Evolutionary conservation across 2,888 invertebrate genomes (phyloP), one percentile per base, ranked within the genome.

Genomic region (Danaus chrysippus): DNA sequence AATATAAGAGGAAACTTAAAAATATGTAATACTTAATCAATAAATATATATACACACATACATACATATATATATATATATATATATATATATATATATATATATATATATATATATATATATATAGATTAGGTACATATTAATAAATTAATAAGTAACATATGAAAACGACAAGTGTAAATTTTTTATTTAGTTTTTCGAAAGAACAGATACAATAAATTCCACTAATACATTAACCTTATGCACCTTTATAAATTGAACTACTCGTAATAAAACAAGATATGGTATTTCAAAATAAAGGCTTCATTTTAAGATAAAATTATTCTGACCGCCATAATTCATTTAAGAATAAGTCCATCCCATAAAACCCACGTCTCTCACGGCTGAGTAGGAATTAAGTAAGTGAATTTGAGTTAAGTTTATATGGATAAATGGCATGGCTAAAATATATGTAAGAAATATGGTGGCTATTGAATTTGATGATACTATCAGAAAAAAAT

Each of bases 251-350:
- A 34, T 49, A 49, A 15, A 49, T 49, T 12, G 3, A 13, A 13
- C 17, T 17, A 49, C 74, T 75, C 74, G 75, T 75, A 75, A 63
- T 71, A 71, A 66, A 70, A 71, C 71, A 72, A 69, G 63, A 66
- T 56, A 58, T 63, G 68, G 67, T 10, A 49, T n/a, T 17, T 49
- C 17, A 49, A 17, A 49, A 49, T 49, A n/a, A 49, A 17, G 49
- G 70, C 70, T 71, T 67, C 69, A 65, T 65, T 69, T 69, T 59
- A 62, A 46, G 59, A 58, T 56, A 55, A 55, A 58, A 58, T 59
- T 71, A 71, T 71, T 73, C 65, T 69, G 69, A 68, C 61, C 46
- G 43, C 44, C 52, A 67, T 70, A 70, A 71, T 71, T 71, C 58
- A 62, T 58, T 56, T 52, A 56, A 57, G n/a, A 58, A 41, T 56